Evolutionary conservation across 2,797 vertebrate genomes (phyloP), one percentile per base, ranked within the genome.

Genomic region (Acanthurus tractus): DNA sequence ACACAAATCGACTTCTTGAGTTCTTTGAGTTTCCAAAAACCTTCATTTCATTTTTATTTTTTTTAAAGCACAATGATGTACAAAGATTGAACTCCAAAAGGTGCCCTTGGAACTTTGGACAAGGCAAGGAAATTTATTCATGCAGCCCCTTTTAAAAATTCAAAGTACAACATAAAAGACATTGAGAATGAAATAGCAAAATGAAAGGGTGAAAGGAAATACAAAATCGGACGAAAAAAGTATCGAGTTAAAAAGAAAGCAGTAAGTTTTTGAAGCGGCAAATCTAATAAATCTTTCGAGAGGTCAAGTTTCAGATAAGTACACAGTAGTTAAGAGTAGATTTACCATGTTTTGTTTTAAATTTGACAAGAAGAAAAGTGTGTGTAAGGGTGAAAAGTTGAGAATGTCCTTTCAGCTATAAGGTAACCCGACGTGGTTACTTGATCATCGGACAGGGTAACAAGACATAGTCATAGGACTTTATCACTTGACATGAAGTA

Each of bases 1-100:
- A 69, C 3, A 2, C 23, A 57, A 14, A 17, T 2, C 20, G 2
- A 14, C 6, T 20, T 45, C 1, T 44, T 61, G 29, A 52, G 36
- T 40, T 74, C n/a, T 57, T 64, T 70, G 5, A 70, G 22, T n/a
- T 38, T 80, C 83, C 17, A 38, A 65, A 74, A 63, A 52, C 40
- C 42, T 56, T 54, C 2, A 1, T 20, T 42, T 61, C 8, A 11
- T 10, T 23, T 34, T 34, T 25, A 2, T 25, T 25, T 25, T 71
- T 52, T 52, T 55, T 10, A 74, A 81, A 74, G 44, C 8, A 14
- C 12, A 11, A 58, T 54, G 29, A 44, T 58, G 63, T 55, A n/a
- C 36, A 70, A 49, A 77, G 45, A 70, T 18, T 55, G 11, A 46
- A 54, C 54, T 40, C 38, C 5, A n/a, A 29, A 53, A 44, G 10